Percentiles rank a stretch among this genome's conserved stretches.
These are phyloP conservation scores for Lissocephala sabroskyi DNA, from an alignment of 2,888 invertebrate species.

Conservation along the genomic window DNA sequence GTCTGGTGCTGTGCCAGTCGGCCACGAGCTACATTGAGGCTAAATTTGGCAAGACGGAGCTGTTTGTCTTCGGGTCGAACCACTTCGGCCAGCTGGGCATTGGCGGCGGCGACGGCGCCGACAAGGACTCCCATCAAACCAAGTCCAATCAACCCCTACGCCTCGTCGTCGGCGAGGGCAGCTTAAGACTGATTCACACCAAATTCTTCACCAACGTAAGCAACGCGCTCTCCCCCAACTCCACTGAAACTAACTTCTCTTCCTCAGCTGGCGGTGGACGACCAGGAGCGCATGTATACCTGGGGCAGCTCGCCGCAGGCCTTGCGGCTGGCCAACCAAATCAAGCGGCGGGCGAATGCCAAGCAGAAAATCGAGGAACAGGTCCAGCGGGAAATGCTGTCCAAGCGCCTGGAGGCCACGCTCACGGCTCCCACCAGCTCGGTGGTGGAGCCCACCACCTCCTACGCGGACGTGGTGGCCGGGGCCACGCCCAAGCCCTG, in stretches of 20 bases:
- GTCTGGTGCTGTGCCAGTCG: slow-evolving; percentile 68
- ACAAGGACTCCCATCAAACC: slow-evolving; percentile 68
- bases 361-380: slow-evolving; percentile 73
- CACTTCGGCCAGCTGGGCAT: slow-evolving; percentile 89
- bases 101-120: slow-evolving; percentile 68
- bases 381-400: slow-evolving; percentile 70
- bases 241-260: too few relatives aligned
- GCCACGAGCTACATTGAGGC: slow-evolving; percentile 29
- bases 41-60: slow-evolving; percentile 52
- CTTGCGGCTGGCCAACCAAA: slow-evolving; percentile 78
- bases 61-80: slow-evolving; percentile 90
- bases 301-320: slow-evolving; percentile 88
- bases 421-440: slow-evolving; percentile 25
- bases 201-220: slow-evolving; percentile 86
- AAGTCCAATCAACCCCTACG: slow-evolving; percentile 73
- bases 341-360: slow-evolving; percentile 75
- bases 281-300: slow-evolving; percentile 78
- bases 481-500: slow-evolving; percentile 21
- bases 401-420: slow-evolving; percentile 67
- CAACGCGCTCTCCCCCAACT: too few relatives aligned
- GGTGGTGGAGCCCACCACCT: slow-evolving; percentile 45
- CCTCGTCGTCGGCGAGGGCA: slow-evolving; percentile 57
- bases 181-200: slow-evolving; percentile 74
- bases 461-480: slow-evolving; percentile 39
- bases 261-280: slow-evolving; percentile 78